Base-by-base conservation (phyloP, 2,797 vertebrate genomes). In the Netta rufina region DNA sequence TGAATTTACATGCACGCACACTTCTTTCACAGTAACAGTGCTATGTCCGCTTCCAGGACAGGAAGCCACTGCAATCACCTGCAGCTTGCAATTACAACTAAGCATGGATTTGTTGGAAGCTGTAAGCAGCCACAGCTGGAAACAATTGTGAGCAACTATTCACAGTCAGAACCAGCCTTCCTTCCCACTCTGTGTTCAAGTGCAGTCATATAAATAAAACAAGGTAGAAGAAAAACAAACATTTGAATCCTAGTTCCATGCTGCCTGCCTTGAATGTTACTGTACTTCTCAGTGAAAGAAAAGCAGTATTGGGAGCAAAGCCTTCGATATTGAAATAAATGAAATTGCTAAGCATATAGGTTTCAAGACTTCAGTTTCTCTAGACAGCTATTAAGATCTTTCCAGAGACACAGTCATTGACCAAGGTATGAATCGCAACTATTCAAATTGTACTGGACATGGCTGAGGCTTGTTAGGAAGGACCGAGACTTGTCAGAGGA, bases 21-120 rank as follows among this genome's bases (percentile, higher is more conserved):
- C 39, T 71, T 61, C n/a, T 86, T 79, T 60, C 53, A 71, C 61
- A n/a, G 30, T 41, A 74, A 41, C 11, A 3, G 28, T 27, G 21
- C 16, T 66, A n/a, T 8, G 8, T 57, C 36, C 36, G 9, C 36
- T 36, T 36, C 36, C 36, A 36, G 36, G 36, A 36, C 36, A 36
- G 21, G 73, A 74, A 79, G 25, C 15, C n/a, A n/a, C 47, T 30
- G 21, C 25, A 21, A 12, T 70, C 39, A 94, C 73, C 64, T 54
- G 57, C 51, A 39, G 73, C 0, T 0, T 53, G 66, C 0, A 1
- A n/a, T 57, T 71, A 62, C 30, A 39, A 18, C 28, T 66, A 45
- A 61, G 65, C 20, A 3, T 22, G 49, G 53, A 64, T 70, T 85
- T 60, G 6, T 38, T 20, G 39, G 28, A 82, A 73, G 17, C 38